Evolutionary conservation across 1,140 invertebrate genomes (phyloP).

Genomic region (Drosophila tristis): DNA sequence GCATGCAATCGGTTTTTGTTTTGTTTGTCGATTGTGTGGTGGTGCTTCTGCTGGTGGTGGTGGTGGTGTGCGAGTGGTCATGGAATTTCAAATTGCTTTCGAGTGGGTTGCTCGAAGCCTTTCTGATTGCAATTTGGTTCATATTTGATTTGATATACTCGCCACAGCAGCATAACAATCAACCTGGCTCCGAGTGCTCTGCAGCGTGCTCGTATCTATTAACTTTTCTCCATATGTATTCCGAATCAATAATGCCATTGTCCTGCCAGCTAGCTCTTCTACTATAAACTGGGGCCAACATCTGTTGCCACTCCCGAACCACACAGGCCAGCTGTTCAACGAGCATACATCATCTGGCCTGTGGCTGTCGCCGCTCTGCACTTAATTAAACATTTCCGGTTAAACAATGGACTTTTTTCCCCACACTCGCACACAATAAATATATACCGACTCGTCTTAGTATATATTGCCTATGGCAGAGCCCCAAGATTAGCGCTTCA

Average conservation of each 20-base stretch:
- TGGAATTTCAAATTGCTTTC: slow-evolving; percentile 68
- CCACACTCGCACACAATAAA: slow-evolving; percentile 9
- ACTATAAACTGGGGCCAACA: slow-evolving; percentile 18
- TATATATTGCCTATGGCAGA: slow-evolving; percentile 23
- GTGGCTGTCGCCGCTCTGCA: slow-evolving; percentile 24
- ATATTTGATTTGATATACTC: slow-evolving; percentile 24
- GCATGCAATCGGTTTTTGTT: slow-evolving; percentile 39
- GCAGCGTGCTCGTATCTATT: slow-evolving; percentile 2
- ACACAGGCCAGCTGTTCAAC: slow-evolving; percentile 28
- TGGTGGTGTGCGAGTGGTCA: slow-evolving; percentile 56
- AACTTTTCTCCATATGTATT: too few species aligned
- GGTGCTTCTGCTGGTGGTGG: slow-evolving; percentile 27
- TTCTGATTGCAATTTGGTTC: slow-evolving; percentile 43
- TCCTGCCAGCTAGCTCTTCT: slow-evolving; percentile 1
- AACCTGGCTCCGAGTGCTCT: slow-evolving; percentile 14
- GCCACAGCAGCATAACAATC: slow-evolving; percentile 21
- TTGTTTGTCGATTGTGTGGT: slow-evolving; percentile 24
- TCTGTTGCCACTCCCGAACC: slow-evolving; percentile 27
- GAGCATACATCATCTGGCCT: slow-evolving; percentile 4
- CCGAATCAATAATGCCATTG: not conserved
- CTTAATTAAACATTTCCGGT: slow-evolving; percentile 64
- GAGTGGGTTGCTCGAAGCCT: slow-evolving; percentile 54
- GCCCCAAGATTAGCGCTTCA: slow-evolving; percentile 37
- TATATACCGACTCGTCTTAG: not conserved
- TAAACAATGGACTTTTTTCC: slow-evolving; percentile 42